Conservation (phyloP, 2,797 vertebrate species). For the Phaenicophaeus curvirostris region DNA sequence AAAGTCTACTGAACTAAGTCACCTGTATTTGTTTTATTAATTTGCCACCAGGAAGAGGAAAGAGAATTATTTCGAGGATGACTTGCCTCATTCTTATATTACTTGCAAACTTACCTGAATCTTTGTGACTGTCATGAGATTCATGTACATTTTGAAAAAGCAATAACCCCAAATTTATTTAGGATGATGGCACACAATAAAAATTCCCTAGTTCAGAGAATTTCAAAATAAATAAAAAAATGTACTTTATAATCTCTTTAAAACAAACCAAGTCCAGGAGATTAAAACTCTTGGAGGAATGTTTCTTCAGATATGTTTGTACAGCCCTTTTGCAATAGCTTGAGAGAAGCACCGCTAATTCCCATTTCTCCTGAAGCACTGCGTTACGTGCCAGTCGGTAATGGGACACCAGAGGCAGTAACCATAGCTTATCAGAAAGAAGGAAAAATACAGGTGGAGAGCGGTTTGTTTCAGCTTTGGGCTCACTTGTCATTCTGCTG, state of each 20-base stretch:
- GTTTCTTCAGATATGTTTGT: not conserved
- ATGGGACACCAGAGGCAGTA: not conserved
- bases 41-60: not conserved
- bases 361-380: not conserved
- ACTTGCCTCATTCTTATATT: not conserved
- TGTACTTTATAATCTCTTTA: not conserved
- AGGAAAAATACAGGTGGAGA: not conserved
- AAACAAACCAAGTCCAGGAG: not conserved
- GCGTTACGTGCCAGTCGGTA: not conserved
- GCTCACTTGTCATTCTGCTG: not conserved
- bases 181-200: not conserved
- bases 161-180: not conserved
- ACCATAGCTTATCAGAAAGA: not conserved
- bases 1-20: not conserved
- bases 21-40: not conserved
- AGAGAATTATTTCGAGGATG: not conserved
- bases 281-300: slow-evolving; percentile 5
- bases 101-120: not conserved
- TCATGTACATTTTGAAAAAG: not conserved
- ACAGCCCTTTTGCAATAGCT: not conserved
- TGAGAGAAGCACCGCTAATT: not conserved
- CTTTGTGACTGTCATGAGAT: not conserved
- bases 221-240: not conserved
- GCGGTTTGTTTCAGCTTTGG: not conserved
- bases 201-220: not conserved